Evolutionary conservation across 2,113 vertebrate genomes (phyloP).

Genomic region (Phrynosoma blainvillii): DNA sequence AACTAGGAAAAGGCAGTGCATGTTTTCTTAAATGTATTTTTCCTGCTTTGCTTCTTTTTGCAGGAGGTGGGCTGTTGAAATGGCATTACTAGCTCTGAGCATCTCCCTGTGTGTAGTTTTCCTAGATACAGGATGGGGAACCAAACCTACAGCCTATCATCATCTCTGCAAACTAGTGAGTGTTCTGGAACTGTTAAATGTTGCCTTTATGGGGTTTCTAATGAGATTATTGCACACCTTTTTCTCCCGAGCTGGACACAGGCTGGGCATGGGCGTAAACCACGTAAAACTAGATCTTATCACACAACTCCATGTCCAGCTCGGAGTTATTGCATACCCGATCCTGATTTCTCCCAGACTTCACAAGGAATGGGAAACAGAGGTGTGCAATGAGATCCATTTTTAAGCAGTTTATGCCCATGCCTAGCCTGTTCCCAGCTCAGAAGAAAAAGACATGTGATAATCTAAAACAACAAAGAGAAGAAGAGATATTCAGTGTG

Average conservation of each 20-base stretch:
- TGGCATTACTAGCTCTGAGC: conserved; percentile 72
- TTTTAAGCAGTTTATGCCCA: no score
- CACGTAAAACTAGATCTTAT: no score
- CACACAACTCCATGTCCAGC: no score
- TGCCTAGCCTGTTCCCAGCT: no score
- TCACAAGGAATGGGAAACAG: no score
- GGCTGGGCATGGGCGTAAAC: no score
- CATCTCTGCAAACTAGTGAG: conserved; percentile 73
- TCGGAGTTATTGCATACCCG: no score
- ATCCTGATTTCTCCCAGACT: no score
- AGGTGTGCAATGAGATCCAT: no score
- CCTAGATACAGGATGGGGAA: conserved; percentile 63
- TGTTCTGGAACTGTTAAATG: conserved; percentile 41
- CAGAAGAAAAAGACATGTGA: no score
- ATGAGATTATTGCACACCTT: background rate
- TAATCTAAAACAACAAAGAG: background rate
- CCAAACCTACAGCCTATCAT: conserved; percentile 33
- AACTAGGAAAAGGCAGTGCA: background rate
- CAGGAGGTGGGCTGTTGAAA: conserved; percentile 73
- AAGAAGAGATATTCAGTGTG: background rate
- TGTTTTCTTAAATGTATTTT: background rate
- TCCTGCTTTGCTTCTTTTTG: conserved; percentile 20
- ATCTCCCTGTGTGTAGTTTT: conserved; percentile 71
- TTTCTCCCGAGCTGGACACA: no score
- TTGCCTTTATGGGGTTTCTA: background rate